These are phyloP conservation scores for Scophthalmus maximus DNA, from an alignment of 2,113 vertebrate genomes.

Conservation along the genomic window DNA sequence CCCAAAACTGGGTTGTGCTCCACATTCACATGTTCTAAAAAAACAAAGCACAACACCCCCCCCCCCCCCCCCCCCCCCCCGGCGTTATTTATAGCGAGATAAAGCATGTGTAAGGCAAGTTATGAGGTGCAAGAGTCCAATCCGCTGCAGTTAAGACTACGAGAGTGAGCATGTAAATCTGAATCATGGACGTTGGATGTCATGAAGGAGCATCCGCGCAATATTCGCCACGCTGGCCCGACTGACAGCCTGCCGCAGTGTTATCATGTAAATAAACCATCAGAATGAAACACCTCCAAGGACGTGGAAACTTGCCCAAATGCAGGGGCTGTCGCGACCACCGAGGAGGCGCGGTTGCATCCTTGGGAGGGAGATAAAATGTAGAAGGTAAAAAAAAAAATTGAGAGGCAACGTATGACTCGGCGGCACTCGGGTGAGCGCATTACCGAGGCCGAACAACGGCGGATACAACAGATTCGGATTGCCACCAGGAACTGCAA, in stretches of 20 bases:
- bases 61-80: too few species aligned
- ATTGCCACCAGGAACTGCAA: not conserved
- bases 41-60: too few species aligned
- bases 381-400: not conserved
- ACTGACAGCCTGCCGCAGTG: not conserved
- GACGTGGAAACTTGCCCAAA: not conserved
- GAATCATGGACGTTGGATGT: too few species aligned
- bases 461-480: not conserved
- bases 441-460: not conserved
- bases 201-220: too few species aligned
- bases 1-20: conserved; percentile 33
- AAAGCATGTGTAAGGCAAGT: not conserved
- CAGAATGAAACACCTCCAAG: not conserved
- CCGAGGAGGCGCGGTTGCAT: not conserved
- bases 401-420: not conserved
- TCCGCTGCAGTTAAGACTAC: not conserved
- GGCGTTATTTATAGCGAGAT: conserved; percentile 17
- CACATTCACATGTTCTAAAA: conserved; percentile 36
- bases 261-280: not conserved
- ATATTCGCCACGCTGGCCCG: not conserved
- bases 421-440: not conserved
- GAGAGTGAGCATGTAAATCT: too few species aligned
- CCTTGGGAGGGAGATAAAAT: not conserved
- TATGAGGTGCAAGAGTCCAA: not conserved
- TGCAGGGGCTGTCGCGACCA: not conserved